Base-by-base conservation (phyloP, 1,140 invertebrate species). In the Drosophila yakuba region DNA sequence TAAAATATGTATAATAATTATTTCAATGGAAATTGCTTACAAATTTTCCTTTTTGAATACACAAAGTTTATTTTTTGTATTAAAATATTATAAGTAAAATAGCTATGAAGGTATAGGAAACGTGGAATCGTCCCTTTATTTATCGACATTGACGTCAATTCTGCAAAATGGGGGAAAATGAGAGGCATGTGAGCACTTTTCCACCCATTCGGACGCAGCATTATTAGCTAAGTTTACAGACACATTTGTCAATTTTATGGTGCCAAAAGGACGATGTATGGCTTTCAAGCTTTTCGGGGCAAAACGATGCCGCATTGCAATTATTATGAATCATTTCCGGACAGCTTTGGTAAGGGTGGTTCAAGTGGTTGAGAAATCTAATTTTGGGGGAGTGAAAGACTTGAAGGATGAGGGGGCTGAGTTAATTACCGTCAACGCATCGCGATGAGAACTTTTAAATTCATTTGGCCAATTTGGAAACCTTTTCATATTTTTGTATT, bases 181-280 rank as follows among this genome's bases (percentile, higher is more conserved):
- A 20, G 14, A 23, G 61, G 11, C 11, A 59, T 14, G 15, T 11
- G 7, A 32, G 12, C 44, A 48, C 15, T 39, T 47, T 35, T 32
- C 66, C 55, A 59, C 68, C 60, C 51, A 39, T 50, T 62, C 28
- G 71, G 50, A 39, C 23, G 54, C 72, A 32, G 28, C 61, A 90
- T 91, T 88, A 88, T 91, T 91, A 88, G 83, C 80, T 80, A 91
- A 91, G 88, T 91, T 91, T 88, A 88, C 88, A 91, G 88, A 91
- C 88, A 91, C 88, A 91, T 91, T 91, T 91, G 88, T 91, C 88
- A 91, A 88, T 84, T 91, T 91, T 88, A 90, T 90, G 86, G 79
- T 81, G 86, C 50, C 86, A 80, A 90, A 74, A 68, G 71, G 81
- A 79, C 69, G 63, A 71, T 64, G 60, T 55, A 78, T 76, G 73